phyloP scores from a whole-genome alignment of 1,140 invertebrate genomes.

The Eriosoma lanigerum region DNA sequence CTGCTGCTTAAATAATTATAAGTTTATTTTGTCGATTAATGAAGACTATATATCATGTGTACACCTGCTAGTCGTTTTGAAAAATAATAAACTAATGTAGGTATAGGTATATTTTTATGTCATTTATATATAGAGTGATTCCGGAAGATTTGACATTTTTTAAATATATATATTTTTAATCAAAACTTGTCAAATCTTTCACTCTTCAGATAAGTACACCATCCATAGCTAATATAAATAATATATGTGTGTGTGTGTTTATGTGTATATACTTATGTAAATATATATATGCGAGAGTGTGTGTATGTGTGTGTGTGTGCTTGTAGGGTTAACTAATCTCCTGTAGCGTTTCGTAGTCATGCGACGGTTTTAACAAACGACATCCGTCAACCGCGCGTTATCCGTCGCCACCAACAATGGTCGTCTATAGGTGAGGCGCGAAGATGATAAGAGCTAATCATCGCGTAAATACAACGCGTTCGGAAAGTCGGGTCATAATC shows the following conservation, averaged over 20 bases:
- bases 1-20: too few species aligned
- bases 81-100: too few species aligned
- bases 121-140: too few species aligned
- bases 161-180: too few species aligned
- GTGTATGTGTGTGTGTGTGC: neutral
- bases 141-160: too few species aligned
- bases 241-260: neutral
- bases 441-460: conserved; percentile 46
- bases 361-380: conserved; percentile 40
- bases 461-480: conserved; percentile 48
- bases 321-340: conserved; percentile 45
- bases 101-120: too few species aligned
- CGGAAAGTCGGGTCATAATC: conserved; percentile 35
- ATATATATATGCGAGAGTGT: neutral
- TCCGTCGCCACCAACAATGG: conserved; percentile 35
- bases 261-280: neutral
- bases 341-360: conserved; percentile 45
- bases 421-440: conserved; percentile 33
- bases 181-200: too few species aligned
- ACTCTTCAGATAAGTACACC: too few species aligned
- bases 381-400: conserved; percentile 48
- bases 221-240: too few species aligned
- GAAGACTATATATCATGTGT: too few species aligned
- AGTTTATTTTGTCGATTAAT: too few species aligned
- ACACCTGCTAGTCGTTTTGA: too few species aligned